Conservation (phyloP, 1,140 invertebrate species). For the Microplitis mediator region DNA sequence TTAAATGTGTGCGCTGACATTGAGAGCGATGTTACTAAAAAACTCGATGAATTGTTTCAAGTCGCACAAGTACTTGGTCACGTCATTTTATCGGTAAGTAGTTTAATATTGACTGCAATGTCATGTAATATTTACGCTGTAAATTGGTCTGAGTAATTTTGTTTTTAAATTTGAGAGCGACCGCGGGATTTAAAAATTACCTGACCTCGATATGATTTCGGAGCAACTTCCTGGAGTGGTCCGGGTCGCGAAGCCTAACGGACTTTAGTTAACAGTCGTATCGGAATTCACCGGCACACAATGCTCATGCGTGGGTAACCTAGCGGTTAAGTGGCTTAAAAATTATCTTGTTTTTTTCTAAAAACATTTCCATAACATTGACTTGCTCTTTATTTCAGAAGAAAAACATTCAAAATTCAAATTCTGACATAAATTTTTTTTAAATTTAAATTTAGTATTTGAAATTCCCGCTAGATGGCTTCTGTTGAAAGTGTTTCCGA, state of each 20-base stretch:
- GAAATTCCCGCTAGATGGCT: too few relatives aligned
- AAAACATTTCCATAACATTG: too few relatives aligned
- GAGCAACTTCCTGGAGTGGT: neutral
- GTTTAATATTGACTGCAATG: neutral
- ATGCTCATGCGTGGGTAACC: slow-evolving; percentile 11
- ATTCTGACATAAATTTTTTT: too few relatives aligned
- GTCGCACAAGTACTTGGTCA: neutral
- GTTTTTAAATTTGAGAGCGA: neutral
- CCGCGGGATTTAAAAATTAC: neutral
- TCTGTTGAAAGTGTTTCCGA: too few relatives aligned
- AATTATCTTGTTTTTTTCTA: slow-evolving; percentile 27
- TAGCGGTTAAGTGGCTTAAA: slow-evolving; percentile 30
- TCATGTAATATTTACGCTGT: neutral
- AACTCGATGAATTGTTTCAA: neutral
- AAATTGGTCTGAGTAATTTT: neutral
- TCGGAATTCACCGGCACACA: neutral
- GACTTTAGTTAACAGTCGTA: neutral
- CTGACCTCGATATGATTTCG: slow-evolving; percentile 2
- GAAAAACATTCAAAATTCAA: too few relatives aligned
- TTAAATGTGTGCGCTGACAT: neutral
- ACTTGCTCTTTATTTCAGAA: too few relatives aligned
- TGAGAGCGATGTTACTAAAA: slow-evolving; percentile 15
- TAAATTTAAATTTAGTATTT: too few relatives aligned
- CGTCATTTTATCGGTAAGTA: slow-evolving; percentile 23
- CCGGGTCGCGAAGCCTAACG: slow-evolving; percentile 14